These are phyloP conservation scores for Druon quercuslanigerum DNA, from an alignment of 1,140 invertebrate genomes.

Conservation along the genomic window DNA sequence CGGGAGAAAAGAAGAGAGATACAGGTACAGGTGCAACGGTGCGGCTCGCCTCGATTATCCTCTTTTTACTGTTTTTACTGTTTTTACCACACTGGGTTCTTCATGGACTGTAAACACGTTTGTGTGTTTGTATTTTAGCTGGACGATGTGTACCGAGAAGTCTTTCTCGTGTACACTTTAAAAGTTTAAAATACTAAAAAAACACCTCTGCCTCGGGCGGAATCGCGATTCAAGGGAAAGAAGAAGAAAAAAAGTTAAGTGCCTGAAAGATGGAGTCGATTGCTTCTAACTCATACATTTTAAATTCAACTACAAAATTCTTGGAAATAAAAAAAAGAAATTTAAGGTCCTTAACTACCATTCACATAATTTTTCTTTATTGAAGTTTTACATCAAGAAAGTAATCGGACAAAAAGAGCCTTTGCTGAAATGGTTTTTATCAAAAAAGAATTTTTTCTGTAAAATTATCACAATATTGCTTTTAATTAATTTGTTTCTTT, in stretches of 20 bases:
- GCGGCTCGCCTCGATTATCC: constrained; percentile 42
- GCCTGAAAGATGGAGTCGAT: background rate
- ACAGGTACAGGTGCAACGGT: constrained; percentile 58
- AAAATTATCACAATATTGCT: too few species aligned
- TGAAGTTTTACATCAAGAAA: too few species aligned
- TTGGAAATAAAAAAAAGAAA: too few species aligned
- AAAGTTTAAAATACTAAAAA: constrained; percentile 5
- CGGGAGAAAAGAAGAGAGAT: constrained; percentile 21
- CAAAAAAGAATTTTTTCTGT: too few species aligned
- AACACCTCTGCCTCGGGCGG: constrained; percentile 30
- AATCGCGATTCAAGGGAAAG: constrained; percentile 46
- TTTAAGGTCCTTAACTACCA: too few species aligned
- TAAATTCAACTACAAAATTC: too few species aligned
- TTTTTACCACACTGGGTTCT: constrained; percentile 1
- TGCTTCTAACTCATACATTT: too few species aligned
- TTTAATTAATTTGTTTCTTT: too few species aligned
- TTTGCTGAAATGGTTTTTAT: too few species aligned
- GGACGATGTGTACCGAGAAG: background rate
- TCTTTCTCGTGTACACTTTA: background rate
- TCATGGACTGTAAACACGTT: background rate
- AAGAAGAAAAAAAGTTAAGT: background rate
- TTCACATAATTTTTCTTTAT: too few species aligned
- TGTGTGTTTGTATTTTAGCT: constrained; percentile 6
- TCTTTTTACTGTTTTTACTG: constrained; percentile 51
- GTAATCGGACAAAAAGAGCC: too few species aligned